Evolutionary conservation across 2,113 vertebrate species (phyloP).

Genomic region (Pelmatolapia mariae): DNA sequence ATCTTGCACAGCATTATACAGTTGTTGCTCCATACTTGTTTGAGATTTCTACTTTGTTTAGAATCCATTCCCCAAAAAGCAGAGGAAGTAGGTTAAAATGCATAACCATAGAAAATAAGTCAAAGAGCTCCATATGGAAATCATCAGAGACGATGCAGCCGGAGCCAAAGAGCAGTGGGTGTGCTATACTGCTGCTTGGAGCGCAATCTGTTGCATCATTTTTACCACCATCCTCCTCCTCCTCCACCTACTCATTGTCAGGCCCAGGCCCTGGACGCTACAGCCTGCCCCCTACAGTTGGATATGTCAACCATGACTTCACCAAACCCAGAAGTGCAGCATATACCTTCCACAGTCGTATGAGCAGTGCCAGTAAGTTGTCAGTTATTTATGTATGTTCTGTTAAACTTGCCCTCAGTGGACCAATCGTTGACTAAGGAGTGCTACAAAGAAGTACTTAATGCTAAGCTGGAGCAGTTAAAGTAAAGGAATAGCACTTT

Average conservation of each 20-base stretch:
- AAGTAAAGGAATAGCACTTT: neutral
- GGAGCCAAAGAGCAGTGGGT: conserved; percentile 7
- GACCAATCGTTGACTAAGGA: neutral
- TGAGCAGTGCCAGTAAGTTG: conserved; percentile 66
- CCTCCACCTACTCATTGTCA: conserved; percentile 22
- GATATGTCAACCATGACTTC: conserved; percentile 81
- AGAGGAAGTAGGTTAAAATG: conserved; percentile 37
- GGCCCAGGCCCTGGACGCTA: conserved; percentile 81
- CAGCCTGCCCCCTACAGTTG: conserved; percentile 77
- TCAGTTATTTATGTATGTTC: neutral
- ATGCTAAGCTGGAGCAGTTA: neutral
- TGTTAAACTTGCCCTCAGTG: neutral
- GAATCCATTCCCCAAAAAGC: conserved; percentile 37
- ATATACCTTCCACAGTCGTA: conserved; percentile 75
- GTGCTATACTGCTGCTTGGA: neutral
- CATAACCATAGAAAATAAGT: conserved; percentile 53
- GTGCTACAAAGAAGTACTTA: neutral
- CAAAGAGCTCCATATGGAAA: conserved; percentile 54
- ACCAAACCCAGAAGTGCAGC: conserved; percentile 79
- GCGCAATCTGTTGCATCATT: conserved; percentile 32
- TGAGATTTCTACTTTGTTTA: conserved; percentile 42
- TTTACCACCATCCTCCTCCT: neutral
- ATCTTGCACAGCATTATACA: conserved; percentile 3
- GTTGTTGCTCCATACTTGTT: conserved; percentile 12
- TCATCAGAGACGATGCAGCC: conserved; percentile 26